A percentile compares a stretch with the other conserved stretches of the same genome.
These are phyloP conservation scores for Dorcus hopei DNA, from an alignment of 2,888 invertebrate species.

Conservation along the genomic window DNA sequence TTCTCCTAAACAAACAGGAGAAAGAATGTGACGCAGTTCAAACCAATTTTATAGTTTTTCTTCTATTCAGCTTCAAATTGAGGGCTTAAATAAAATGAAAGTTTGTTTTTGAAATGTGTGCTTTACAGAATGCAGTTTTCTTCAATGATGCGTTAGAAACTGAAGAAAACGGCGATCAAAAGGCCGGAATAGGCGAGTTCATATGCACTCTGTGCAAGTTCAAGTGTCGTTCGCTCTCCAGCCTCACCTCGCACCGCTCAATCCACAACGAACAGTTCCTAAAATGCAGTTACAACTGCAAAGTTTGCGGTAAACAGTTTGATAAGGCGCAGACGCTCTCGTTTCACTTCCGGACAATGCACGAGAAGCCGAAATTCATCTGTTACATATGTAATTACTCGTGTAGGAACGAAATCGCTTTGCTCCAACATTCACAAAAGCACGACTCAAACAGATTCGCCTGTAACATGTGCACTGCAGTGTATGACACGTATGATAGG, in stretches of 20 bases:
- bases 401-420: constrained; percentile 23
- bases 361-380: constrained; percentile 20
- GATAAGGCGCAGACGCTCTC: constrained; percentile 22
- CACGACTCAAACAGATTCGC: constrained; percentile 27
- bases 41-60: no score
- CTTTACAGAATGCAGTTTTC: constrained; percentile 4
- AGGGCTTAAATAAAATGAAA: neutral
- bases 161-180: neutral
- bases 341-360: constrained; percentile 22
- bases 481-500: constrained; percentile 28
- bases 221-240: constrained; percentile 18
- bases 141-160: neutral
- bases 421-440: constrained; percentile 25
- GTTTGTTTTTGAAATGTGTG: neutral
- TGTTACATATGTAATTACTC: constrained; percentile 27
- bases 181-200: constrained; percentile 14
- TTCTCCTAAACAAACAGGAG: neutral
- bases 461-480: constrained; percentile 25
- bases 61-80: neutral
- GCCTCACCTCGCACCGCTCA: constrained; percentile 14
- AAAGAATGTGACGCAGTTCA: neutral
- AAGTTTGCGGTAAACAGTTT: constrained; percentile 22
- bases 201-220: constrained; percentile 18
- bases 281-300: constrained; percentile 20
- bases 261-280: constrained; percentile 16